Base-by-base conservation (phyloP, 92 coral and sea anemone genomes). In the Meandrina meandrites region DNA sequence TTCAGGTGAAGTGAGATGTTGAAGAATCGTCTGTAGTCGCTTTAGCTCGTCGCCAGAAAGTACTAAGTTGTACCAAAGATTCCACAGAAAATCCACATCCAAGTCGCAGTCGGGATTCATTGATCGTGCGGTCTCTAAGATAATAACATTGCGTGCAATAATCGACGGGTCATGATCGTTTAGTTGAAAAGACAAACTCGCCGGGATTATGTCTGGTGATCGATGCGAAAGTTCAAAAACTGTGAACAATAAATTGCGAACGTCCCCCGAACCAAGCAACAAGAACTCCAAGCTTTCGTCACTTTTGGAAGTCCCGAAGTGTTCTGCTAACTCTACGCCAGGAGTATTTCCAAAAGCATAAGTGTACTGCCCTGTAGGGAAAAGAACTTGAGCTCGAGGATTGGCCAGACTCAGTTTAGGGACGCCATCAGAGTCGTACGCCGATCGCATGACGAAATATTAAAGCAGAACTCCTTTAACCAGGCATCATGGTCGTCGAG, bases 341-440 rank as follows among this genome's bases (percentile, higher is more conserved):
- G 88, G 88, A n/a, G 88, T 85, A 67, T 85, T 85, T 60, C 88
- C 88, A 42, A 85, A 85, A 8, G 82, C 88, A 56, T 85, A 85
- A 45, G 82, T 75, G 42, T 77, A 76, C 45, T 76, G 82, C 60
- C 88, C 88, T 5, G 40, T 32, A 19, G 88, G 88, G 35, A 85
- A 77, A 3, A 85, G 35, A 62, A 85, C 88, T 34, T 76, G 88
- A 0, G 82, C 77, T 5, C 74, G 9, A 5, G 82, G 88, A 28
- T 77, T 85, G 14, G 76, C 31, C 35, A 85, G 21, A 15, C 69
- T 54, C 14, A 45, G 82, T 21, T 50, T 76, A 35, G 48, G 48
- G 22, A 75, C 70, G 1, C 81, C 88, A 19, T 84, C 17, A 10
- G 13, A 40, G 42, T 42, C 77, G 66, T 18, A 31, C 60, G 35